phyloP scores from a whole-genome alignment of 2,797 vertebrate species.

The Anguilla megastoma region DNA sequence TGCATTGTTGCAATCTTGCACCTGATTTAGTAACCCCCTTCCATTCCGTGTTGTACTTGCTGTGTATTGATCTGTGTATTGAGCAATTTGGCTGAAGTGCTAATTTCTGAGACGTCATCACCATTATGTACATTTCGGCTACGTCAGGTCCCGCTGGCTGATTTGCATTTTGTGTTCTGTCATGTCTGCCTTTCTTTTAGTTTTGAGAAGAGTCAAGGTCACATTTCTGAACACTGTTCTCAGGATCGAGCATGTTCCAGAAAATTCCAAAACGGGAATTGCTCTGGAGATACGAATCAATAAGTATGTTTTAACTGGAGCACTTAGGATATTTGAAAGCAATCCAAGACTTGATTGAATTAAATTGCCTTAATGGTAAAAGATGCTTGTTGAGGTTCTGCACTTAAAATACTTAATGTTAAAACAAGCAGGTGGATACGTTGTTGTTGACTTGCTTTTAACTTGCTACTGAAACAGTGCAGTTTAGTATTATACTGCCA shows the following conservation, averaged over 20 bases:
- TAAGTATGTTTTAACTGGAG: conserved; percentile 74
- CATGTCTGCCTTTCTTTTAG: conserved; percentile 65
- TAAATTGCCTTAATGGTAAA: background rate
- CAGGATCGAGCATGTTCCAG: conserved; percentile 91
- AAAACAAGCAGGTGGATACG: background rate
- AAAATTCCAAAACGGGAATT: conserved; percentile 95
- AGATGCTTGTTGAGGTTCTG: background rate
- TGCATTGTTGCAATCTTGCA: background rate
- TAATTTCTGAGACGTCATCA: background rate
- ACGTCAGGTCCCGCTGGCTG: background rate
- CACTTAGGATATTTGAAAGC: background rate
- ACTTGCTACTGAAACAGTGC: background rate
- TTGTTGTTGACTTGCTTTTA: background rate
- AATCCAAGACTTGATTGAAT: conserved; percentile 4
- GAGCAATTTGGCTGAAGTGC: background rate
- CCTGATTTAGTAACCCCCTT: background rate
- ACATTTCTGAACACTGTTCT: conserved; percentile 94
- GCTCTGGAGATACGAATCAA: conserved; percentile 91
- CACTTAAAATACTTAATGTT: background rate
- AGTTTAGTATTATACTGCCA: background rate
- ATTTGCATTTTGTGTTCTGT: conserved; percentile 18
- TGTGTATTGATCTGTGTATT: background rate
- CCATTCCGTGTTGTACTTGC: background rate
- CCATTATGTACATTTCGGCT: background rate
- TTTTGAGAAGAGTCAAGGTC: conserved; percentile 94